Conservation (phyloP, 2,113 vertebrate genomes). For the Bufo bufo region DNA sequence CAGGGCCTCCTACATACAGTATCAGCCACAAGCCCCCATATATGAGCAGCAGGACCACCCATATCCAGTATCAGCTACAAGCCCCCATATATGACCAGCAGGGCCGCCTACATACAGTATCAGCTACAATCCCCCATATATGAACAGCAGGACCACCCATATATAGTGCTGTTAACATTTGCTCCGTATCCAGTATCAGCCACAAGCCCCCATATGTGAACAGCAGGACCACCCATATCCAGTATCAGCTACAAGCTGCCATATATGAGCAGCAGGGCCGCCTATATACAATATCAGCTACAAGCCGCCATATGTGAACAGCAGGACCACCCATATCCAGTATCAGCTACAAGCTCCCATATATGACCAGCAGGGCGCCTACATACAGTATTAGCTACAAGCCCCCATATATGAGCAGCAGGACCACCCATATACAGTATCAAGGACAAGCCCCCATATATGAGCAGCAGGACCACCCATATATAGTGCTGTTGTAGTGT, state of each 20-base stretch:
- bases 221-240: neutral
- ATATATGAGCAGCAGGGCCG: neutral
- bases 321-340: neutral
- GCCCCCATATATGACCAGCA: too few relatives aligned
- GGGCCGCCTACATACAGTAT: neutral
- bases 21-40: too few relatives aligned
- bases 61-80: too few relatives aligned
- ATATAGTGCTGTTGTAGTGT: too few relatives aligned
- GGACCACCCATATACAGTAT: neutral
- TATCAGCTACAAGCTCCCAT: neutral
- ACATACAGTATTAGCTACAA: too few relatives aligned
- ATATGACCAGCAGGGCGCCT: neutral
- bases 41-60: too few relatives aligned
- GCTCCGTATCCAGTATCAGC: neutral
- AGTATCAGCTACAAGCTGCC: neutral
- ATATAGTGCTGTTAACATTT: too few relatives aligned
- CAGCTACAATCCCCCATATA: neutral
- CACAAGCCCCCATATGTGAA: neutral
- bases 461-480: neutral
- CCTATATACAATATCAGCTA: neutral
- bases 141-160: neutral
- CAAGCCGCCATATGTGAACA: neutral
- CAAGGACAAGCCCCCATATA: neutral
- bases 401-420: too few relatives aligned
- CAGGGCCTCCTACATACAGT: too few relatives aligned